Conservation (phyloP, 2,113 vertebrate genomes). For the Stercorarius parasiticus region DNA sequence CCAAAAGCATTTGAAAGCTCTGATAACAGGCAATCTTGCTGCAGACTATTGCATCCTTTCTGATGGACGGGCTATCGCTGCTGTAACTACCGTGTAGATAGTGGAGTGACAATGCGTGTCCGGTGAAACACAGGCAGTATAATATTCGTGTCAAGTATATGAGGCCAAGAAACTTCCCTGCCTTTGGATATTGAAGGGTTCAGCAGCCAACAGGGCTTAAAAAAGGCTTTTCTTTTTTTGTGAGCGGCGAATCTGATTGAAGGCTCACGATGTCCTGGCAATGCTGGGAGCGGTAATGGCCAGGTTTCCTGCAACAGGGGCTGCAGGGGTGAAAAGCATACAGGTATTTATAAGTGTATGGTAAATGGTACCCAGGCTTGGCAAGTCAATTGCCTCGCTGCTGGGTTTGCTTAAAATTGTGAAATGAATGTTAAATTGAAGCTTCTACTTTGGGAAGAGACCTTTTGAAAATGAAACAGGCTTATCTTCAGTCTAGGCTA, state of each 20-base stretch:
- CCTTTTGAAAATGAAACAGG: slow-evolving; percentile 62
- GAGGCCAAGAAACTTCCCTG: not conserved
- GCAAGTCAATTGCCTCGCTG: not conserved
- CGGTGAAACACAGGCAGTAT: not conserved
- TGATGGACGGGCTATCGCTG: slow-evolving; percentile 23
- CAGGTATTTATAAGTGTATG: not conserved
- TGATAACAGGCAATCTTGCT: slow-evolving; percentile 47
- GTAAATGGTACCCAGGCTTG: not conserved
- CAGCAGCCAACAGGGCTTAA: not conserved
- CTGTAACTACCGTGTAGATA: slow-evolving; percentile 1
- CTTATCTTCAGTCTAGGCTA: slow-evolving; percentile 62
- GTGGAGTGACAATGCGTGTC: slow-evolving; percentile 1
- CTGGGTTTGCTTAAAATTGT: slow-evolving; percentile 23
- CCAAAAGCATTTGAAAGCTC: slow-evolving; percentile 31
- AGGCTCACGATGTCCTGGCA: not conserved
- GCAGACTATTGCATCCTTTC: not conserved
- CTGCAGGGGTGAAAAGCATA: not conserved
- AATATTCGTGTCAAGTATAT: not conserved
- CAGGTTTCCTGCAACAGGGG: not conserved
- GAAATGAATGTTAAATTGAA: slow-evolving; percentile 57
- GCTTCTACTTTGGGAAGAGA: slow-evolving; percentile 64
- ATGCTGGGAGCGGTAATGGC: not conserved
- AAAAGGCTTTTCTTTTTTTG: not conserved
- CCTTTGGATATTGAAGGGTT: not conserved
- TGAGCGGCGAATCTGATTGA: not conserved